These are phyloP conservation scores for Podotricha telesiphe DNA, from an alignment of 2,888 invertebrate genomes.

Conservation along the genomic window DNA sequence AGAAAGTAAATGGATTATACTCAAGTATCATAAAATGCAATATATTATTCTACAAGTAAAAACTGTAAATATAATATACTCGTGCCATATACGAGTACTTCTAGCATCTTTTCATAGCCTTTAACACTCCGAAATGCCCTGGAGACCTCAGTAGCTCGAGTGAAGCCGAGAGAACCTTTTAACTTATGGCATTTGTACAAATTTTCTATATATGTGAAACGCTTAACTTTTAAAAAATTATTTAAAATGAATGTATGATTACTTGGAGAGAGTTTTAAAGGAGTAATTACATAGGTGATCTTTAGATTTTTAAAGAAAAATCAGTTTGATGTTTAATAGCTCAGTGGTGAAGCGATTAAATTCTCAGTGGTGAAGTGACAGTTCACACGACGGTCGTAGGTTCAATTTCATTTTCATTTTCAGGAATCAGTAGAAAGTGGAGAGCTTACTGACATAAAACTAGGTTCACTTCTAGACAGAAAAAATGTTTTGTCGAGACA, in stretches of 20 bases:
- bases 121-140: conserved; percentile 11
- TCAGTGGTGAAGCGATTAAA: too few species aligned
- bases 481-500: too few species aligned
- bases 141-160: conserved; percentile 9
- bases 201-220: not conserved
- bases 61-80: not conserved
- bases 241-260: not conserved
- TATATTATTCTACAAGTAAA: not conserved
- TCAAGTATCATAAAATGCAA: not conserved
- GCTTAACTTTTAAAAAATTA: conserved; percentile 1
- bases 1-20: not conserved
- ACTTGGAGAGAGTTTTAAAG: not conserved
- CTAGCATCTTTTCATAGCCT: conserved; percentile 14
- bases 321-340: not conserved
- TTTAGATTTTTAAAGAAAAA: not conserved
- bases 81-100: not conserved
- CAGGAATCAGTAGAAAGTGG: too few species aligned
- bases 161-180: conserved; percentile 2
- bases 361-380: too few species aligned
- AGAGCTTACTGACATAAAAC: too few species aligned
- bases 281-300: not conserved
- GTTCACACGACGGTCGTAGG: too few species aligned
- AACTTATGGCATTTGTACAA: conserved; percentile 10
- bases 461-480: too few species aligned
- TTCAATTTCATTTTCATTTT: too few species aligned